Conservation (phyloP, 2,113 vertebrate genomes). For the Charina bottae region DNA sequence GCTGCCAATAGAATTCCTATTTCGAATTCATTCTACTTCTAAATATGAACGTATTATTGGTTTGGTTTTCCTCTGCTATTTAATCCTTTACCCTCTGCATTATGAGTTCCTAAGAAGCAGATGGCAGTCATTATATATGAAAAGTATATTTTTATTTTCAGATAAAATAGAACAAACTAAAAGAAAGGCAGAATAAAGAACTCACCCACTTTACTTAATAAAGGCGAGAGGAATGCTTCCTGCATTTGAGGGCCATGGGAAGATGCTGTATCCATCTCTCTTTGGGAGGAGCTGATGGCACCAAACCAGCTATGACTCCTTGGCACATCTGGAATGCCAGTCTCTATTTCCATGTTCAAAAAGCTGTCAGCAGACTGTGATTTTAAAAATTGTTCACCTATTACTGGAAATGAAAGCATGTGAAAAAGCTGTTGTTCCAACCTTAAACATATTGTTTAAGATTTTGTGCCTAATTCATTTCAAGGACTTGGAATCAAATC, state of each 20-base stretch:
- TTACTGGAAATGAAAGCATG: conserved; percentile 61
- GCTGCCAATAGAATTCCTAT: neutral
- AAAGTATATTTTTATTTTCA: neutral
- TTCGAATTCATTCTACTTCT: neutral
- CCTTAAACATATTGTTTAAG: neutral
- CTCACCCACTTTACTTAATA: conserved; percentile 90
- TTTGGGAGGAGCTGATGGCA: conserved; percentile 74
- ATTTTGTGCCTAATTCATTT: conserved; percentile 5
- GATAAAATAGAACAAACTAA: neutral
- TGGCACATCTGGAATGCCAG: conserved; percentile 71
- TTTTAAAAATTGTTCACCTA: conserved; percentile 88
- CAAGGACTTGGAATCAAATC: neutral
- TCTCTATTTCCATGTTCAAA: conserved; percentile 86
- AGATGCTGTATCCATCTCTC: conserved; percentile 85
- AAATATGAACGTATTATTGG: neutral
- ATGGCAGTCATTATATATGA: neutral
- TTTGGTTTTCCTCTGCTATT: neutral
- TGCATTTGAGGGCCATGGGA: conserved; percentile 89
- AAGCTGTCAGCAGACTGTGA: conserved; percentile 90
- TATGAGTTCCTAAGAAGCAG: neutral
- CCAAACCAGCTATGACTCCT: conserved; percentile 88
- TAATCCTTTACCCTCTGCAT: neutral
- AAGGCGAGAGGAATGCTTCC: conserved; percentile 93
- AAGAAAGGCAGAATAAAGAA: conserved; percentile 16
- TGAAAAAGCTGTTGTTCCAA: neutral